phyloP scores from a whole-genome alignment of 2,888 invertebrate genomes.

The Alcis repandata region DNA sequence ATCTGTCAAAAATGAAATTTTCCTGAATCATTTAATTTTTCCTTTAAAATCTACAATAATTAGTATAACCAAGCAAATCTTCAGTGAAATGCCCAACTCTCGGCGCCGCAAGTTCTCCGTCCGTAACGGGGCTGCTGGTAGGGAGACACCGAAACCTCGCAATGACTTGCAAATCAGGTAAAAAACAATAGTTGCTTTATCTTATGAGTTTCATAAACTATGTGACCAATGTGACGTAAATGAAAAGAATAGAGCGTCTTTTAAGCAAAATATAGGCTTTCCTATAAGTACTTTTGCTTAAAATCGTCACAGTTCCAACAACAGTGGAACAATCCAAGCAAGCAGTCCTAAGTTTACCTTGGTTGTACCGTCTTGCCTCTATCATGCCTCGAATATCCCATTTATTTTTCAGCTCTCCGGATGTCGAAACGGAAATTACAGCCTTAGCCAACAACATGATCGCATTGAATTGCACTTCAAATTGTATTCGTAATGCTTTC shows the following conservation, averaged over 20 bases:
- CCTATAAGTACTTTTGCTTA: too few species aligned
- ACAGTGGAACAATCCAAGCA: too few species aligned
- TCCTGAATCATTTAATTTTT: constrained; percentile 15
- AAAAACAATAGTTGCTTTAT: neutral
- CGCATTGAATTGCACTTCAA: constrained; percentile 14
- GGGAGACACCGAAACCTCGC: constrained; percentile 59
- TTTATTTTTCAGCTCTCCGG: neutral
- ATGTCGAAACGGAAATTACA: constrained; percentile 16
- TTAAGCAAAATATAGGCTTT: too few species aligned
- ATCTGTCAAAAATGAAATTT: constrained; percentile 34
- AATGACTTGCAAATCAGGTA: constrained; percentile 68
- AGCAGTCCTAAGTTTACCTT: too few species aligned
- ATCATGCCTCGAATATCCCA: neutral
- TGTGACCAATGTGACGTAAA: too few species aligned
- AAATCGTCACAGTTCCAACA: too few species aligned
- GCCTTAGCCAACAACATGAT: constrained; percentile 3
- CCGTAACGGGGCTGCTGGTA: constrained; percentile 63
- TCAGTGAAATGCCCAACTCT: constrained; percentile 74
- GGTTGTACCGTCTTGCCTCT: too few species aligned
- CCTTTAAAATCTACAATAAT: constrained; percentile 30
- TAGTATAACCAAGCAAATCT: constrained; percentile 51
- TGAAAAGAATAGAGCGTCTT: neutral
- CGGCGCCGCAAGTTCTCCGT: constrained; percentile 78
- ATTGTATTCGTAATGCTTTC: constrained; percentile 38
- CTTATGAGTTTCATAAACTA: neutral